Evolutionary conservation across 2,888 invertebrate species (phyloP).

Genomic region (Erebia ligea): DNA sequence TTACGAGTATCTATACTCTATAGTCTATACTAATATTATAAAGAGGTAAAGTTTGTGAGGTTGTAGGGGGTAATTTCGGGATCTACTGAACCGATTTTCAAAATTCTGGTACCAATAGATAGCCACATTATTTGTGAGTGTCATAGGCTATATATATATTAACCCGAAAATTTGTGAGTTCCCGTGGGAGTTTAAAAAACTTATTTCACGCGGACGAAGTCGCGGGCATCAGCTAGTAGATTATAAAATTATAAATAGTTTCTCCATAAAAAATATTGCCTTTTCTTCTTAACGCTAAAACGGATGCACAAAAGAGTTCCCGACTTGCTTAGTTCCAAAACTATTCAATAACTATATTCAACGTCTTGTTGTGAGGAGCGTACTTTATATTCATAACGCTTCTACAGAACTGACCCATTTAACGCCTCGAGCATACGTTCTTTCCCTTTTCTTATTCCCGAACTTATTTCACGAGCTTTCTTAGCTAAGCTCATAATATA

Average conservation of each 20-base stretch:
- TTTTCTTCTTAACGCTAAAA: background rate
- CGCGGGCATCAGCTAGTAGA: too few species aligned
- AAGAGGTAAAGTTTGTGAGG: too few species aligned
- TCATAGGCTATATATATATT: too few species aligned
- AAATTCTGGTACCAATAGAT: too few species aligned
- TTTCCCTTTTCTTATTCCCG: conserved; percentile 31
- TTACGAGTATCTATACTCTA: too few species aligned
- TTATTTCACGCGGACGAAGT: too few species aligned
- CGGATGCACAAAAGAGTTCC: background rate
- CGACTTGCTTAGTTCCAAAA: conserved; percentile 14
- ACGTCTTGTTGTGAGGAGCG: background rate
- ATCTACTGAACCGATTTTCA: too few species aligned
- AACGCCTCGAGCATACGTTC: conserved; percentile 25
- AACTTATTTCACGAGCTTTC: conserved; percentile 32
- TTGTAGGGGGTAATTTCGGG: too few species aligned
- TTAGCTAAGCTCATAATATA: conserved; percentile 13
- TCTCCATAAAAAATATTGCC: background rate
- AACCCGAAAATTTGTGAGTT: too few species aligned
- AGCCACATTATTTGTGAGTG: too few species aligned
- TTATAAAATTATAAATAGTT: background rate
- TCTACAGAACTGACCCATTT: conserved; percentile 32
- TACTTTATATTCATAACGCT: conserved; percentile 36
- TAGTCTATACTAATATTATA: too few species aligned
- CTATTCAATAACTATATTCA: conserved; percentile 27
- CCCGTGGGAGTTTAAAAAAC: too few species aligned